Evolutionary conservation across 37 sponge, comb jelly and placozoan species (phyloP), one percentile per base, ranked within the genome.

Genomic region (Agelas oroides): DNA sequence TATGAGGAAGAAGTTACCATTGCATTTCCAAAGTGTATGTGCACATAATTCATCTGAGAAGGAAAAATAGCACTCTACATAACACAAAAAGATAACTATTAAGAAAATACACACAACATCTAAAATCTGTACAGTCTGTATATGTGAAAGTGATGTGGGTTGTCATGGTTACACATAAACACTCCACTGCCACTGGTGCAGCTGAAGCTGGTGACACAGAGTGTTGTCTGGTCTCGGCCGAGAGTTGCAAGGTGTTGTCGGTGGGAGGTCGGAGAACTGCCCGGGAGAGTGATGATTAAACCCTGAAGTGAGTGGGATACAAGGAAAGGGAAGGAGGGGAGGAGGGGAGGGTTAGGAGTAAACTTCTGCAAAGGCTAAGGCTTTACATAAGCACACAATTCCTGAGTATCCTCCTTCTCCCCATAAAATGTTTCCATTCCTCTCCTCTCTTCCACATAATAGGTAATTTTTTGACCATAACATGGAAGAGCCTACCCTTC

Each of bases 181-280:
- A 77, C 32, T 5, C 39, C 87, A 55, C 53, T 60, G 30, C 87
- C 87, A 30, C n/a, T 65, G 24, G 21, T 46, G n/a, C 77, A 79
- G 73, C 80, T 72, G 80, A 79, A 86, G 80, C 87, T 86, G 46
- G 87, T 86, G 30, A 86, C 73, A 79, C 87, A 79, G 64, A 86
- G 87, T 20, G 61, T 17, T 8, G 18, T 53, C 36, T 17, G 28
- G 23, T 78, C 65, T 25, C 11, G 11, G 25, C 73, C 59, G 25
- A 86, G 65, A 1, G 87, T 79, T 27, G 79, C 87, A 1, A 86
- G 64, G 64, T 79, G 79, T 20, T 86, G 63, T 12, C 60, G 59
- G 55, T 52, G 31, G 19, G 41, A 28, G 39, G 28, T 57, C n/a
- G 21, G 25, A 0, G 63, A 27, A 23, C 59, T 70, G 25, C 78